phyloP scores from a whole-genome alignment of 1,140 invertebrate genomes.

The Euschistus heros region DNA sequence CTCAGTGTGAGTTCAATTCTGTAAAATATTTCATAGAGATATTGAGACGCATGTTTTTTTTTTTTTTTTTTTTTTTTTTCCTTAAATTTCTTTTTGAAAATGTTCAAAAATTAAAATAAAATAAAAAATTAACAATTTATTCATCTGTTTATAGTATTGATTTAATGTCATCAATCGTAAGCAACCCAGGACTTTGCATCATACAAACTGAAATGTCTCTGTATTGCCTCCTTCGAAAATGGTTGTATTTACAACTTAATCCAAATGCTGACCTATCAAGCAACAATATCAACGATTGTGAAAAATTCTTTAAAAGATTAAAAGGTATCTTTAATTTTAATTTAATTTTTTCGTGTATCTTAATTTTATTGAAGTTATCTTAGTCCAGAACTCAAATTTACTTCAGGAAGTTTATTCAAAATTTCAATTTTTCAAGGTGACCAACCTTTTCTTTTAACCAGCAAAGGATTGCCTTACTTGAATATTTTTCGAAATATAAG shows the following conservation, averaged over 20 bases:
- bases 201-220: slow-evolving; percentile 74
- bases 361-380: neutral
- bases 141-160: slow-evolving; percentile 42
- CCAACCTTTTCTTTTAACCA: slow-evolving; percentile 45
- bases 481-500: slow-evolving; percentile 53
- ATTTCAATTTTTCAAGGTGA: neutral
- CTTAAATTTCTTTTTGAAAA: too few species aligned
- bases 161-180: slow-evolving; percentile 53
- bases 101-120: too few species aligned
- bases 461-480: slow-evolving; percentile 46
- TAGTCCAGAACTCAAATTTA: neutral
- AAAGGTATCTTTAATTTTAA: neutral
- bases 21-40: too few species aligned
- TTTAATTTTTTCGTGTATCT: neutral
- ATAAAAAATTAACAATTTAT: too few species aligned
- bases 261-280: slow-evolving; percentile 29
- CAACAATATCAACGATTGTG: slow-evolving; percentile 4
- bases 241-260: slow-evolving; percentile 46
- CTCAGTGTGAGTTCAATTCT: too few species aligned
- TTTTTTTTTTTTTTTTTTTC: neutral
- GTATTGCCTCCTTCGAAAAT: slow-evolving; percentile 59
- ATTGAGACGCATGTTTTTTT: neutral
- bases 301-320: slow-evolving; percentile 2
- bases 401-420: too few species aligned
- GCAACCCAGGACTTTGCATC: slow-evolving; percentile 55